A percentile compares a stretch with the other conserved stretches of the same genome.
Conservation (phyloP, 2,888 invertebrate genomes). For the Perdita meconis region DNA sequence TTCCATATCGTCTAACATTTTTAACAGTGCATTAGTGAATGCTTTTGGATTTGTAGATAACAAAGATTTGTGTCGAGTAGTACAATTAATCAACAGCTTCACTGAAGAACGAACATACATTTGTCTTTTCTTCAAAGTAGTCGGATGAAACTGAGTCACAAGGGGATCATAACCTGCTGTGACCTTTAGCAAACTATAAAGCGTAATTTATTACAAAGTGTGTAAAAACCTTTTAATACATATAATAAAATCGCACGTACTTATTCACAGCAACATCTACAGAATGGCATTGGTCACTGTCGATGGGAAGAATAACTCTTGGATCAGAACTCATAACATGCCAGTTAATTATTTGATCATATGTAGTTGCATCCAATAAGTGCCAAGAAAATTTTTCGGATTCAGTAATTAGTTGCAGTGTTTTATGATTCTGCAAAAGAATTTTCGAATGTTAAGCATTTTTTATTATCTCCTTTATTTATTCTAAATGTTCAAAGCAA, state of each 20-base stretch:
- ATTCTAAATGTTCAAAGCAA: background rate
- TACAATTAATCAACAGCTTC: constrained; percentile 86
- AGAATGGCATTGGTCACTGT: constrained; percentile 84
- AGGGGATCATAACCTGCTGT: constrained; percentile 86
- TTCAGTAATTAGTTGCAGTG: constrained; percentile 85
- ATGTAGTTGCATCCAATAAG: constrained; percentile 86
- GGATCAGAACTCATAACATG: constrained; percentile 90
- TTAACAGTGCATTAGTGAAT: constrained; percentile 84
- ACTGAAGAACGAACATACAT: constrained; percentile 87
- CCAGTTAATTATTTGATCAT: constrained; percentile 90
- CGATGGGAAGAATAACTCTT: constrained; percentile 86
- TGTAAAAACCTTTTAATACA: background rate
- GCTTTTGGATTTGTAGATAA: constrained; percentile 85
- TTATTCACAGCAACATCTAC: constrained; percentile 87
- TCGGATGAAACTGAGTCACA: constrained; percentile 83
- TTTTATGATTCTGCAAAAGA: constrained; percentile 83
- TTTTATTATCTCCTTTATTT: background rate
- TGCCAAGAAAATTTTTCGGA: constrained; percentile 89
- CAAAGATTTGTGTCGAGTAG: constrained; percentile 85
- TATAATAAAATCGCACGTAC: constrained; percentile 78
- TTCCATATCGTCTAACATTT: constrained; percentile 86
- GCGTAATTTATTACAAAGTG: constrained; percentile 10
- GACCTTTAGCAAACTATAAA: constrained; percentile 86
- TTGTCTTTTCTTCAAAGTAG: constrained; percentile 86
- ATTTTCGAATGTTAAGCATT: constrained; percentile 5